Evolutionary conservation across 2,888 invertebrate genomes (phyloP).

Genomic region (Dryomyza anilis): DNA sequence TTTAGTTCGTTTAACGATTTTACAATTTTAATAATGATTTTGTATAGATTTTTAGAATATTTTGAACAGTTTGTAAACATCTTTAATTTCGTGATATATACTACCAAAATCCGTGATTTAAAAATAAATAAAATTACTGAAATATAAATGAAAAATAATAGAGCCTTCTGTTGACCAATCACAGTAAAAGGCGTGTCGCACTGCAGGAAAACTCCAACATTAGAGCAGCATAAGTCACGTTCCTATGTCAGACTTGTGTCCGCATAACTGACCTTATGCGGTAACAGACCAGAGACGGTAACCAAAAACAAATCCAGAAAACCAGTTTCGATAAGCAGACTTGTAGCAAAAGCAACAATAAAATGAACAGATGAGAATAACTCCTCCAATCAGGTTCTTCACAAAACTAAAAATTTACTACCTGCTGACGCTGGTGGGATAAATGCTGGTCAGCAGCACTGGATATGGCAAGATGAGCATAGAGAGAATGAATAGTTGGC

Average conservation of each 20-base stretch:
- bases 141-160: too few species aligned
- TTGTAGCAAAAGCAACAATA: constrained; percentile 19
- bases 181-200: background rate
- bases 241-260: background rate
- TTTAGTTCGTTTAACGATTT: too few species aligned
- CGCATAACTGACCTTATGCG: too few species aligned
- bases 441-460: constrained; percentile 4
- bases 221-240: constrained; percentile 8
- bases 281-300: too few species aligned
- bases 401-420: background rate
- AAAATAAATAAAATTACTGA: too few species aligned
- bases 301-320: constrained; percentile 1
- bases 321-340: constrained; percentile 12
- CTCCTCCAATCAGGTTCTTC: constrained; percentile 17
- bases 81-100: too few species aligned
- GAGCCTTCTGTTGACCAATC: too few species aligned
- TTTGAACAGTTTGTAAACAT: too few species aligned
- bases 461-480: background rate
- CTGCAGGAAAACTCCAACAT: background rate
- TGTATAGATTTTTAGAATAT: too few species aligned
- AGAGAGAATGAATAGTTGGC: too few species aligned
- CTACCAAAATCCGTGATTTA: background rate
- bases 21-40: too few species aligned
- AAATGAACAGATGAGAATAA: constrained; percentile 31
- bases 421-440: too few species aligned